Conservation (phyloP, 1,140 invertebrate species). For the Drosophila nigromelanica region DNA sequence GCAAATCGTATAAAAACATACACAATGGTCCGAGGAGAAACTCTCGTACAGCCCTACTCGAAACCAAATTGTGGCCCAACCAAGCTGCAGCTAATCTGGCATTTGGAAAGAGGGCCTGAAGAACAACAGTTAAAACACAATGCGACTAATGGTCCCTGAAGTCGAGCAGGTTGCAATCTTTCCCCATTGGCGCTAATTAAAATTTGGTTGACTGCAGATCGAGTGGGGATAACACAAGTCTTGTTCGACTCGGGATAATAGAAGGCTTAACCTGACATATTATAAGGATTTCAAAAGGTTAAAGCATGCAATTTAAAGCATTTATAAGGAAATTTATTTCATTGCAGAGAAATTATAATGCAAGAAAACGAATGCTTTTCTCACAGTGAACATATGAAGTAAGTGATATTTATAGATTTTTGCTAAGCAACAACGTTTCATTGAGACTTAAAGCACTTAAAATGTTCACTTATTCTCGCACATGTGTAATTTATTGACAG, state of each 20-base stretch:
- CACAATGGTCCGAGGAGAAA: constrained; percentile 2
- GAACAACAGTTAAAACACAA: constrained; percentile 35
- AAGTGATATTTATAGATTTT: too few relatives aligned
- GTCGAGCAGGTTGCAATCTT: neutral
- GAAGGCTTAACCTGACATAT: too few relatives aligned
- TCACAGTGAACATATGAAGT: too few relatives aligned
- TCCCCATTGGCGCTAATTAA: constrained; percentile 11
- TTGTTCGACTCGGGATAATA: neutral
- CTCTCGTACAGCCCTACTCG: too few relatives aligned
- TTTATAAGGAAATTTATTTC: too few relatives aligned
- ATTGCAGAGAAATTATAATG: too few relatives aligned
- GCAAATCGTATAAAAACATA: constrained; percentile 73
- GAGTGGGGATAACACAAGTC: neutral
- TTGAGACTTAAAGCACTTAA: too few relatives aligned
- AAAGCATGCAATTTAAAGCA: too few relatives aligned
- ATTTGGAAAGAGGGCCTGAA: constrained; percentile 50
- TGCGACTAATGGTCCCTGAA: constrained; percentile 51
- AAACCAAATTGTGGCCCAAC: constrained; percentile 24
- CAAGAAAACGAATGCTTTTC: too few relatives aligned
- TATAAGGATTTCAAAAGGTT: too few relatives aligned
- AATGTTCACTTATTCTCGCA: too few relatives aligned
- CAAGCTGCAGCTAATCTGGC: constrained; percentile 63
- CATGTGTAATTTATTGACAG: neutral
- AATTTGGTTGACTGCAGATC: neutral
- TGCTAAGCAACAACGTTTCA: too few relatives aligned